Evolutionary conservation across 2,797 vertebrate species (phyloP).

Genomic region (Helostoma temminkii): DNA sequence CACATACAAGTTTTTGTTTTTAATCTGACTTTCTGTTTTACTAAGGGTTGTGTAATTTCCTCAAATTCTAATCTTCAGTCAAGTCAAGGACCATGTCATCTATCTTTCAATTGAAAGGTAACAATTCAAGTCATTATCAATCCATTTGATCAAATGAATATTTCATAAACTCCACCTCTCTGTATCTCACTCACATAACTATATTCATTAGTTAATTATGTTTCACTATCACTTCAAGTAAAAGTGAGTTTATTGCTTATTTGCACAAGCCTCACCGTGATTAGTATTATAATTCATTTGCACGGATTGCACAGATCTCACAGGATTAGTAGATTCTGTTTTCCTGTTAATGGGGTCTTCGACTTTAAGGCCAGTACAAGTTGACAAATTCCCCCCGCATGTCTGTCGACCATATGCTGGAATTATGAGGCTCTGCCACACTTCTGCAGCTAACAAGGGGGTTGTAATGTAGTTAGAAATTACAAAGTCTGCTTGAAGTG

Average conservation of each 20-base stretch:
- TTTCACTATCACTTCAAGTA: slow-evolving; percentile 70
- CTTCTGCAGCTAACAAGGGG: slow-evolving; percentile 77
- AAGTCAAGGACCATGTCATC: not conserved
- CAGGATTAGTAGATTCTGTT: slow-evolving; percentile 79
- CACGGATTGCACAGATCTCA: slow-evolving; percentile 78
- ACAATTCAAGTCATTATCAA: slow-evolving; percentile 19
- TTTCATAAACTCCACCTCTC: slow-evolving; percentile 22
- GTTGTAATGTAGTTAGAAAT: slow-evolving; percentile 78
- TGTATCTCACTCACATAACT: slow-evolving; percentile 17
- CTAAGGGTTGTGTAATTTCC: slow-evolving; percentile 23
- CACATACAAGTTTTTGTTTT: not conserved
- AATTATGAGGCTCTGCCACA: slow-evolving; percentile 72
- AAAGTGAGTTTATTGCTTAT: slow-evolving; percentile 59
- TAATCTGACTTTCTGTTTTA: slow-evolving; percentile 17
- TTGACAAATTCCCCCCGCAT: slow-evolving; percentile 72
- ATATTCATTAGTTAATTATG: slow-evolving; percentile 65
- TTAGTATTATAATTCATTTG: slow-evolving; percentile 73
- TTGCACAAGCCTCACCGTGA: slow-evolving; percentile 47
- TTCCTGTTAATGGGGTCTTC: slow-evolving; percentile 82
- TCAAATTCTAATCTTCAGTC: slow-evolving; percentile 15
- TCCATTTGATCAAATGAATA: slow-evolving; percentile 32
- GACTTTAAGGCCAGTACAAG: slow-evolving; percentile 83
- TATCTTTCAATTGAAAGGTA: slow-evolving; percentile 22
- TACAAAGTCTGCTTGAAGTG: slow-evolving; percentile 77
- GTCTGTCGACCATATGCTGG: slow-evolving; percentile 80